Percentiles rank a stretch among this genome's conserved stretches.
phyloP scores from a whole-genome alignment of 2,113 vertebrate genomes.

The Chionis minor region DNA sequence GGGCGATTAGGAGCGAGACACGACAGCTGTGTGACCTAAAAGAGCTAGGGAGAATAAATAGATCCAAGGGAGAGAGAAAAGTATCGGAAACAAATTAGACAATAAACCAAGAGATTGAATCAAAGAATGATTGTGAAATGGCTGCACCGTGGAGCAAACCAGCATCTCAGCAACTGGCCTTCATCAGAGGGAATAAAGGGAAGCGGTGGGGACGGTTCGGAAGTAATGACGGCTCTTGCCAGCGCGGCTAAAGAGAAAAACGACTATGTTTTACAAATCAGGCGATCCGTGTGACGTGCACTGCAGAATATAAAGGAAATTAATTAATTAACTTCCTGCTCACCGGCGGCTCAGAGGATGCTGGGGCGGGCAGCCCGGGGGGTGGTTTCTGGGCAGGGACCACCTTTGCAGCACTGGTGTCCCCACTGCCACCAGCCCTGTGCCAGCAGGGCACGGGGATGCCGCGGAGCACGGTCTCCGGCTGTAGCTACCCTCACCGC shows the following conservation, averaged over 20 bases:
- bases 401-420: background rate
- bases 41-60: background rate
- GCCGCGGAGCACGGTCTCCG: background rate
- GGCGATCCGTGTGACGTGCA: background rate
- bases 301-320: background rate
- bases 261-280: background rate
- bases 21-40: background rate
- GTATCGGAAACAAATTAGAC: background rate
- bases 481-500: background rate
- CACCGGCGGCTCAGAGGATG: background rate
- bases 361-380: background rate
- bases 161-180: background rate
- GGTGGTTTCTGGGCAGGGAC: background rate
- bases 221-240: background rate
- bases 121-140: background rate
- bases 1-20: accelerated
- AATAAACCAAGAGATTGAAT: background rate
- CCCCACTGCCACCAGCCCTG: background rate
- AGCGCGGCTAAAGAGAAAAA: accelerated
- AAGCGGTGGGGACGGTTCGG: background rate
- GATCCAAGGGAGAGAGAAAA: background rate
- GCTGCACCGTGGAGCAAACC: background rate
- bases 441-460: background rate
- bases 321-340: background rate
- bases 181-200: background rate